Conservation (phyloP, 23 tunicate species). For the Ascidia mentula region DNA sequence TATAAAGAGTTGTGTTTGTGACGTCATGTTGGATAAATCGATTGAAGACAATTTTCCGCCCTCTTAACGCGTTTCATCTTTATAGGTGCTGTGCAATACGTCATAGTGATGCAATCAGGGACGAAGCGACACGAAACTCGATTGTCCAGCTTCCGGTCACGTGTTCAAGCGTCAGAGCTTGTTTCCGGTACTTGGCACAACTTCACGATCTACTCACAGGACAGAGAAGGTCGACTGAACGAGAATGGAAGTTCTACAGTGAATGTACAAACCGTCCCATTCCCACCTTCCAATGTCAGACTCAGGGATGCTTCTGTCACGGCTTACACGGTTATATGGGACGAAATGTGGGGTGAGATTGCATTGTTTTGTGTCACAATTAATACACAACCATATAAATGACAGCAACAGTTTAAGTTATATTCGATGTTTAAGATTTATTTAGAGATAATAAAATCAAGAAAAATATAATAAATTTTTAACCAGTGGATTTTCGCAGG, state of each 20-base stretch:
- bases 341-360: constrained; percentile 28
- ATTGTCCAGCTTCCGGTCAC: neutral
- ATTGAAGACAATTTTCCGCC: no score
- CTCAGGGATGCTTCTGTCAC: neutral
- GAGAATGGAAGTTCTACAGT: constrained; percentile 34
- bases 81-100: constrained; percentile 31
- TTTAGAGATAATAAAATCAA: no score
- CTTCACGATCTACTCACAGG: constrained; percentile 41
- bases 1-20: no score
- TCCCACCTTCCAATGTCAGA: constrained; percentile 12
- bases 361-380: no score
- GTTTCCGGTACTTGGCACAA: constrained; percentile 46
- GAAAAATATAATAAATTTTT: no score
- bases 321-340: constrained; percentile 18
- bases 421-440: no score
- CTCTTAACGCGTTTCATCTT: no score
- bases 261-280: constrained; percentile 55
- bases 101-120: neutral
- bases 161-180: neutral
- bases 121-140: neutral
- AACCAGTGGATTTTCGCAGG: constrained; percentile 22
- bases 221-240: constrained; percentile 12
- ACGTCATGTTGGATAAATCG: no score
- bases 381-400: no score
- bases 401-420: no score